Conservation (phyloP, 1,140 invertebrate species). For the Dendroctonus ponderosae region DNA sequence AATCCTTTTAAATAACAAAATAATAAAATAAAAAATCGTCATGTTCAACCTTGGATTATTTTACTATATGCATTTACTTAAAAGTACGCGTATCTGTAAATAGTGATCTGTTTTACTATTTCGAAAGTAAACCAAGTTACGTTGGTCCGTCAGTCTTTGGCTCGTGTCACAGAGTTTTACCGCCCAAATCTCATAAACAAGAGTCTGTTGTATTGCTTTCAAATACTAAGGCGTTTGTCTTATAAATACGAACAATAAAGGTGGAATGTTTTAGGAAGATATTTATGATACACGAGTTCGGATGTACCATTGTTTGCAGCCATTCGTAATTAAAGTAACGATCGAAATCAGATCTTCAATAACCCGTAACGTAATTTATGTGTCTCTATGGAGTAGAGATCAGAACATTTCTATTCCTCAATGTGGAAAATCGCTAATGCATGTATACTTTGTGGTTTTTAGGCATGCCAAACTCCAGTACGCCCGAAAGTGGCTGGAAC, state of each 20-base stretch:
- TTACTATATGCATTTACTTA: slow-evolving; percentile 11
- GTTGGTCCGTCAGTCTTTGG: slow-evolving; percentile 35
- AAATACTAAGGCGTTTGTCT: slow-evolving; percentile 7
- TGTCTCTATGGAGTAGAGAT: too few relatives aligned
- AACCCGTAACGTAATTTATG: too few relatives aligned
- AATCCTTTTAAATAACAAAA: slow-evolving; percentile 49
- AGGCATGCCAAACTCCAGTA: background rate
- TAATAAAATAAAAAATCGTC: slow-evolving; percentile 47
- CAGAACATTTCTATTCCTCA: too few relatives aligned
- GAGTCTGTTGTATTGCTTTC: slow-evolving; percentile 2
- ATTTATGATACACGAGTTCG: too few relatives aligned
- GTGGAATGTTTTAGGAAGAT: slow-evolving; percentile 20
- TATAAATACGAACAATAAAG: background rate
- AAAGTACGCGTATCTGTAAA: background rate
- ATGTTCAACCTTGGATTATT: slow-evolving; percentile 38
- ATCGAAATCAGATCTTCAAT: too few relatives aligned
- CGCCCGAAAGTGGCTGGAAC: too few relatives aligned
- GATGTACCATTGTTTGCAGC: too few relatives aligned
- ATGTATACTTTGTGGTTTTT: background rate
- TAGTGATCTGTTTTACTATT: slow-evolving; percentile 6
- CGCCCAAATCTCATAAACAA: slow-evolving; percentile 17
- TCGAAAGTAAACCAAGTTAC: slow-evolving; percentile 26
- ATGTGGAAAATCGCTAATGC: too few relatives aligned
- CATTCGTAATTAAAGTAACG: too few relatives aligned
- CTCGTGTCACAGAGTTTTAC: slow-evolving; percentile 22